Evolutionary conservation across 1,140 invertebrate genomes (phyloP), one percentile per base, ranked within the genome.

Genomic region (Pentalonia nigronervosa): DNA sequence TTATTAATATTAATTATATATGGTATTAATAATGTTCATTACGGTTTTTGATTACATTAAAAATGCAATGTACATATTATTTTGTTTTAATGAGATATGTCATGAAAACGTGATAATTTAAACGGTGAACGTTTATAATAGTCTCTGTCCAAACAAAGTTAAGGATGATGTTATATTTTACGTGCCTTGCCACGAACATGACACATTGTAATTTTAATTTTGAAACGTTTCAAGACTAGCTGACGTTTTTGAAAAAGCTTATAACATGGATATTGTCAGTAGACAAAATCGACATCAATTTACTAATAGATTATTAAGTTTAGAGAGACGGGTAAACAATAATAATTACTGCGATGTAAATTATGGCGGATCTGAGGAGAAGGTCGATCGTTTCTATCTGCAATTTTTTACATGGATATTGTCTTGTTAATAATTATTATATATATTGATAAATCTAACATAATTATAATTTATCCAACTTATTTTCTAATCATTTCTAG

Each of bases 161-260:
- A 34, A 81, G 41, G n/a, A 76, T 47, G 90, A 14, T 48, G 6
- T 91, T 81, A 76, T 48, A 91, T 91, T 83, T 47, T 91, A 91
- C 8, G 25, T 34, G 45, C n/a, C 25, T 48, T n/a, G 20, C 45
- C 1, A 1, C 1, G 23, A n/a, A 67, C n/a, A 14, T 4, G 48
- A 90, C n/a, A 36, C 36, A 20, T 56, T 67, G 36, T 60, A n/a
- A 90, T 67, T 91, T 81, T 11, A 30, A 34, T 48, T 23, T 14
- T 48, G 25, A 76, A 81, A 83, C 47, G 34, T 91, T 91, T 25
- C n/a, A 34, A 30, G 25, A 81, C 20, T 21, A 47, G 17, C 36
- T 91, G 90, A 91, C 45, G 14, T 83, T 91, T 83, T 81, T 81
- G 90, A 81, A 91, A 48, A 91, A 48, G 41, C 45, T 91, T 91